These are phyloP conservation scores for Heliothis subflexa DNA, from an alignment of 1,140 invertebrate genomes.

Conservation along the genomic window DNA sequence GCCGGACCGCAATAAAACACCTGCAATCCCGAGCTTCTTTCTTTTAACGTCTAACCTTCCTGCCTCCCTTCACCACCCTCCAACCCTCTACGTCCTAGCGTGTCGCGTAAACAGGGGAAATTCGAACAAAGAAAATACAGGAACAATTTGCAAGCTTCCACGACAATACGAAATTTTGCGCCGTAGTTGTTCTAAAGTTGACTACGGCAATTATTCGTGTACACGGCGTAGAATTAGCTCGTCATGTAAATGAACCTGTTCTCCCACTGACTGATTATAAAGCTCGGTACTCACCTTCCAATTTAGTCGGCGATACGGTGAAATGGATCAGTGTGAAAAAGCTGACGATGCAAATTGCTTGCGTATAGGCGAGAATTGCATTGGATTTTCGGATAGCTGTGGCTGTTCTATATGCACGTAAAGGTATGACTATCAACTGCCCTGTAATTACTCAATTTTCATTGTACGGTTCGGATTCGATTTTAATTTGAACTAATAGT, in stretches of 20 bases:
- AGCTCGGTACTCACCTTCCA: conserved; percentile 10
- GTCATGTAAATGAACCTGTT: conserved; percentile 40
- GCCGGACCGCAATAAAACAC: conserved; percentile 62
- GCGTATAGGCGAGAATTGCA: conserved; percentile 1
- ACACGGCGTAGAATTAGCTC: conserved; percentile 26
- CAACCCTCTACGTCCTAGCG: conserved; percentile 37
- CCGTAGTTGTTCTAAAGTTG: conserved; percentile 37
- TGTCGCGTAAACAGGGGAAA: conserved; percentile 85
- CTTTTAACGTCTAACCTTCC: conserved; percentile 46
- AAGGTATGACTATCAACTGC: background rate
- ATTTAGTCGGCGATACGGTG: conserved; percentile 35
- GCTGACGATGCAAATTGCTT: conserved; percentile 20
- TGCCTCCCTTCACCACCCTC: background rate
- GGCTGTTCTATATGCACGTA: background rate
- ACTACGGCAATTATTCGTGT: conserved; percentile 41
- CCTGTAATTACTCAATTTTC: too few relatives aligned
- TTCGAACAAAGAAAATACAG: conserved; percentile 56
- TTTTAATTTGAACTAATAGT: too few relatives aligned
- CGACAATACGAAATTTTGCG: conserved; percentile 38
- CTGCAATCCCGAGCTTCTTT: conserved; percentile 53
- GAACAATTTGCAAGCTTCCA: conserved; percentile 42
- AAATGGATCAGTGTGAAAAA: conserved; percentile 35
- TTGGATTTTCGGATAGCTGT: conserved; percentile 14
- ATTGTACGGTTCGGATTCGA: background rate
- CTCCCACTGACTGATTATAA: conserved; percentile 30